Evolutionary conservation across 2,113 vertebrate genomes (phyloP), one percentile per base, ranked within the genome.

Genomic region (Leucopsar rothschildi): DNA sequence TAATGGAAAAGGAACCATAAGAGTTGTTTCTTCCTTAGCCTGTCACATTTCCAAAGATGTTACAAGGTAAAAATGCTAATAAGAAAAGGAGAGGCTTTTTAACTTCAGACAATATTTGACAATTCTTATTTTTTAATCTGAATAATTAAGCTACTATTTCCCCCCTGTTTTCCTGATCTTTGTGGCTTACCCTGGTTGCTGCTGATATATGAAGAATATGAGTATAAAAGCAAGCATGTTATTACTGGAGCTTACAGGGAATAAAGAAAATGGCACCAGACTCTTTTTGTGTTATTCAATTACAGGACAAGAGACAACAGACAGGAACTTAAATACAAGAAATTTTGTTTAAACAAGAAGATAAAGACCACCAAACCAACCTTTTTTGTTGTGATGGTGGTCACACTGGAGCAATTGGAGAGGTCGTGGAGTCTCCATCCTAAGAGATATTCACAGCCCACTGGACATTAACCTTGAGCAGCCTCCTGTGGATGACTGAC

Each of bases 101-200:
- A 56, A 42, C 6, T 75, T 35, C 33, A 89, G 16, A 9, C 4
- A 44, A 9, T 50, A 35, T 57, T 64, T 57, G 10, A 15, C 2
- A 65, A 25, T 42, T 70, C 11, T 65, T 83, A 37, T 20, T 33
- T 85, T 93, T 64, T 45, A 64, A 60, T 25, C 24, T 57, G n/a
- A 79, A 64, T 40, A 92, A 52, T 52, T 63, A 44, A 63, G 18
- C 4, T 47, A 17, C 2, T 27, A 9, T n/a, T 50, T 33, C 2
- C 5, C 1, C 2, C 13, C 5, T 0, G 0, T n/a, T 65, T 79
- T 80, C 31, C 40, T 45, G 11, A 70, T 31, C 23, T 60, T 64
- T 33, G 5, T 35, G 18, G 21, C 39, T 17, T 20, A 31, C 3
- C 1, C 10, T 47, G 5, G 7, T 69, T 80, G 29, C 15, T 29